A percentile compares a stretch with the other conserved stretches of the same genome.
Evolutionary conservation across 2,888 invertebrate species (phyloP).

Genomic region (Phalera bucephala): DNA sequence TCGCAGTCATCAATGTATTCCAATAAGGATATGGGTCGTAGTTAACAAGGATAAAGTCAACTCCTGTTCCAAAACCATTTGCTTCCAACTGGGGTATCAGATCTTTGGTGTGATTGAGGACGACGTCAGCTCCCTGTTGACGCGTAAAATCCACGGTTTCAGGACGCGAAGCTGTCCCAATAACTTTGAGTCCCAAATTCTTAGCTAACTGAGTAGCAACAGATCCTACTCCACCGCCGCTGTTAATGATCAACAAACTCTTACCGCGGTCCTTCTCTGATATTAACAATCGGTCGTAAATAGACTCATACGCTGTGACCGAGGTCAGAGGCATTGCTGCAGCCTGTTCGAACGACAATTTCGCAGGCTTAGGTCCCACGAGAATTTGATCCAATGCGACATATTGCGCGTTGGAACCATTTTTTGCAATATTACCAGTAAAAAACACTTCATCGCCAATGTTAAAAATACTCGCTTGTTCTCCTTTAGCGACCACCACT

Average conservation of each 20-base stretch:
- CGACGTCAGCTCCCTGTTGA: constrained; percentile 55
- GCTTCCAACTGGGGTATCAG: constrained; percentile 55
- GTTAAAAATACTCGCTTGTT: constrained; percentile 44
- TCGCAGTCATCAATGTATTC: constrained; percentile 59
- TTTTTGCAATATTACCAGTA: constrained; percentile 55
- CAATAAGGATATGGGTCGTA: constrained; percentile 73
- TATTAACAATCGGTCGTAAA: constrained; percentile 60
- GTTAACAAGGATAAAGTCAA: constrained; percentile 66
- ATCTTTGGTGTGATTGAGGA: constrained; percentile 61
- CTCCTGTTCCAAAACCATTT: constrained; percentile 54
- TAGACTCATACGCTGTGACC: constrained; percentile 62
- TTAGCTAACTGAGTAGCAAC: constrained; percentile 65
- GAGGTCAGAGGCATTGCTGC: constrained; percentile 69
- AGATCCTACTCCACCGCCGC: constrained; percentile 71
- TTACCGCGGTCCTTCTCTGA: constrained; percentile 65
- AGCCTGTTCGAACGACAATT: constrained; percentile 64
- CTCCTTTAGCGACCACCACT: constrained; percentile 57
- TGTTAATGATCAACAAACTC: constrained; percentile 64
- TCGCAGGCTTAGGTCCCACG: constrained; percentile 62
- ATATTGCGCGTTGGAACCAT: constrained; percentile 68
- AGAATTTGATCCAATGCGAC: constrained; percentile 58
- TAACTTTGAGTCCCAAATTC: constrained; percentile 61
- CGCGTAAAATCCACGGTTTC: constrained; percentile 56
- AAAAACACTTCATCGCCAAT: constrained; percentile 72
- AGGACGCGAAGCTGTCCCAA: constrained; percentile 66